Evolutionary conservation across 2,797 vertebrate species (phyloP).

Genomic region (Eleutherodactylus coqui): DNA sequence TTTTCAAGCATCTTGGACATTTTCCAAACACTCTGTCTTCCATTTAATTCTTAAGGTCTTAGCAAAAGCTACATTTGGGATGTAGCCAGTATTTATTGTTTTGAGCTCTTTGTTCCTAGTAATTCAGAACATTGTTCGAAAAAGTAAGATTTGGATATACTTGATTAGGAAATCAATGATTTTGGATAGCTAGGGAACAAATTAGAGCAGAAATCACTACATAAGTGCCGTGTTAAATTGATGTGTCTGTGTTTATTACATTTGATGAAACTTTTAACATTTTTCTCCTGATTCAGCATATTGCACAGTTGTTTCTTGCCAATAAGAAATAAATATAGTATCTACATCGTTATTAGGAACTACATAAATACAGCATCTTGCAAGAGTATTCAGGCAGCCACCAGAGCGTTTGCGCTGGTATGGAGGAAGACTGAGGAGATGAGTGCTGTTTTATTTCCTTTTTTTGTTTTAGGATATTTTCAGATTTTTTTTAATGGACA

Average conservation of each 20-base stretch:
- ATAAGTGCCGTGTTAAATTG: conserved; percentile 5
- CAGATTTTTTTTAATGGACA: no score
- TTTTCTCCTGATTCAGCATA: no score
- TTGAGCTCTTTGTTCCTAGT: background rate
- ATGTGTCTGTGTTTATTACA: conserved; percentile 13
- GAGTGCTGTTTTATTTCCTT: no score
- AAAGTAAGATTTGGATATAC: background rate
- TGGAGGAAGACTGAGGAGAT: no score
- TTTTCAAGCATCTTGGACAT: conserved; percentile 22
- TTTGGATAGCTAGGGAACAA: background rate
- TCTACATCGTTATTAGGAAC: no score
- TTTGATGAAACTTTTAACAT: background rate
- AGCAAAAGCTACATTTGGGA: conserved; percentile 8
- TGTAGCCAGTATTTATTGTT: conserved; percentile 5
- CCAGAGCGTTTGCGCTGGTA: no score
- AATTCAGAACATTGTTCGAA: conserved; percentile 29
- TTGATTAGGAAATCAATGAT: conserved; percentile 8
- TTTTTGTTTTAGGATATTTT: no score
- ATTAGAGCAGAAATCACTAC: conserved; percentile 5
- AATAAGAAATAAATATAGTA: background rate
- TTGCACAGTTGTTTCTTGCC: background rate
- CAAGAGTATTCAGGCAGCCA: no score
- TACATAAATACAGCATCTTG: no score
- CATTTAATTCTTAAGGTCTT: conserved; percentile 23
- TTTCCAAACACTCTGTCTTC: conserved; percentile 10